Conservation (phyloP, 1,140 invertebrate genomes). For the Cheumatopsyche charites region DNA sequence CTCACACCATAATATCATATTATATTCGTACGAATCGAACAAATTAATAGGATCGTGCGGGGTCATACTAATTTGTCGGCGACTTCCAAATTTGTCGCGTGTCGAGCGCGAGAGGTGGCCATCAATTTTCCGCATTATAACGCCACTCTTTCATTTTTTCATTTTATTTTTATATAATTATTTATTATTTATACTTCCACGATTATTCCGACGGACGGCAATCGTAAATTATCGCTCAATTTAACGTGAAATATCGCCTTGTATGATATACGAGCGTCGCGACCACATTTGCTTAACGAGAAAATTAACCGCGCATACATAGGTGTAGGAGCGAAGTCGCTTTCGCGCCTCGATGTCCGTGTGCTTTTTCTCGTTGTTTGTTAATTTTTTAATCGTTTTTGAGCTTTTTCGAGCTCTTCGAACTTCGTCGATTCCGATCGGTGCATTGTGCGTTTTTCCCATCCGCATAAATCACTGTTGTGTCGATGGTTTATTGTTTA, state of each 20-base stretch:
- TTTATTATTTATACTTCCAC: constrained; percentile 17
- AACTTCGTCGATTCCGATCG: too few relatives aligned
- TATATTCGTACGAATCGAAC: not conserved
- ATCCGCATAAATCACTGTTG: not conserved
- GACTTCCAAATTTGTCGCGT: constrained; percentile 23
- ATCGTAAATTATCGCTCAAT: constrained; percentile 31
- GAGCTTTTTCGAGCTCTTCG: too few relatives aligned
- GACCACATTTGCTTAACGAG: constrained; percentile 29
- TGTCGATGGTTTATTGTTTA: not conserved
- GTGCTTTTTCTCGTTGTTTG: too few relatives aligned
- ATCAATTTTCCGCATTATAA: too few relatives aligned
- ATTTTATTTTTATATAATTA: constrained; percentile 8
- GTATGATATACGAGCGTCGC: constrained; percentile 24
- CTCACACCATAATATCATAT: too few relatives aligned
- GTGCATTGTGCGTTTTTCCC: not conserved
- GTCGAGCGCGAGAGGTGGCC: not conserved
- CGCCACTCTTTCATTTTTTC: not conserved
- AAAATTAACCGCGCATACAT: constrained; percentile 15
- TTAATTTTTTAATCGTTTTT: too few relatives aligned
- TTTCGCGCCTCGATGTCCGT: too few relatives aligned
- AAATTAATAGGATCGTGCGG: constrained; percentile 13
- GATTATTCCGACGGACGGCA: not conserved
- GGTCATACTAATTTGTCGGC: constrained; percentile 21
- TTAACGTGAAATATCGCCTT: constrained; percentile 31
- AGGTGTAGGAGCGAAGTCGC: too few relatives aligned